Base-by-base conservation (phyloP, 2,113 vertebrate genomes). In the Cettia cetti region DNA sequence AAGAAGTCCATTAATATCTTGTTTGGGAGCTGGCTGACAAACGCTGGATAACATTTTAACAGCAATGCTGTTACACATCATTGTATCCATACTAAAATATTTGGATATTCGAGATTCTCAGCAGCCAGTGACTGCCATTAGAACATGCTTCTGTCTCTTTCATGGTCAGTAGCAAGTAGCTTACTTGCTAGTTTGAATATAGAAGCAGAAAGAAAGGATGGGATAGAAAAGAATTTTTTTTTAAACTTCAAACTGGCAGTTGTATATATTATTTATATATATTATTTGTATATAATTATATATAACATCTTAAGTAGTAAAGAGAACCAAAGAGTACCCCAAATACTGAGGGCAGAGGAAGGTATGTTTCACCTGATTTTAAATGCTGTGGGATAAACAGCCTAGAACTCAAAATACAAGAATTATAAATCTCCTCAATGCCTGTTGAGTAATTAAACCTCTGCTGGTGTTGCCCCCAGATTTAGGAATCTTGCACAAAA, bases 391-490 rank as follows among this genome's bases (percentile, higher is more conserved):
- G 83, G 16, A 66, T 74, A 80, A 95, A 61, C 42, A 91, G 30
- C 0, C 1, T 70, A 54, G 50, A 86, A 66, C 2, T 5, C 82
- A 86, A 91, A 80, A 59, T 54, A 66, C 3, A 64, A 35, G 53
- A 87, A 60, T 44, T 74, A 0, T 82, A 85, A 68, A 11, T 68
- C 65, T 87, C 27, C 68, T 89, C 60, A 53, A 33, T 70, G 45
- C 31, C 35, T 85, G 21, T 35, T 85, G 66, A 85, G 61, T 89
- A 42, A 80, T 65, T 54, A 89, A 88, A 85, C 15, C 42, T 96
- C 75, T 90, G 53, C 30, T 91, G 20, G 42, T 96, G 42, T 91
- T 85, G 85, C 85, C 37, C 66, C 86, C 16, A 31, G 84, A 77
- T 42, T 59, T 77, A 53, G 50, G 44, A 91, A 85, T 79, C 65